Evolutionary conservation across 2,888 invertebrate genomes (phyloP).

Genomic region (Didymodactylos carnosus): DNA sequence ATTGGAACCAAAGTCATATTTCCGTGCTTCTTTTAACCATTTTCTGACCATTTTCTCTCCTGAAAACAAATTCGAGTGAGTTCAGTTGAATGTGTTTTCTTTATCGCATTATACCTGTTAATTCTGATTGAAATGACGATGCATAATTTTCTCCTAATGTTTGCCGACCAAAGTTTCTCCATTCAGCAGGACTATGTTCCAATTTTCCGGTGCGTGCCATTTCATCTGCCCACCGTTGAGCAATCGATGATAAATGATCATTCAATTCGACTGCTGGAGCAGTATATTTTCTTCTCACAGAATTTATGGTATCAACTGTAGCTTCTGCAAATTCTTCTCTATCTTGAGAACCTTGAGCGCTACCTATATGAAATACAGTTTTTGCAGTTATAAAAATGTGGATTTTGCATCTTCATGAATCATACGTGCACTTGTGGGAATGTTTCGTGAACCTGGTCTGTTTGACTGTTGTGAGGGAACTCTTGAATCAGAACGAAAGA

Average conservation of each 20-base stretch:
- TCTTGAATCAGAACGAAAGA: background rate
- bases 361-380: background rate
- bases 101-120: background rate
- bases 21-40: conserved; percentile 6
- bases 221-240: conserved; percentile 11
- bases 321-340: background rate
- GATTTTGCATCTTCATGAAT: background rate
- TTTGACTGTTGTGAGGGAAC: background rate
- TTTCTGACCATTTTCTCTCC: conserved; percentile 10
- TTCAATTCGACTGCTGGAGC: background rate
- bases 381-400: background rate
- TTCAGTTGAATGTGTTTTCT: background rate
- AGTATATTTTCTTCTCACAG: background rate
- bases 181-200: conserved; percentile 10
- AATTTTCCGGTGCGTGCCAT: conserved; percentile 8
- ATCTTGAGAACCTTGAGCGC: background rate
- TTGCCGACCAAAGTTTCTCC: conserved; percentile 1
- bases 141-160: conserved; percentile 6
- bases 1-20: conserved; percentile 1
- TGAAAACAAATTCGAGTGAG: background rate
- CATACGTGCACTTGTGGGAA: too few relatives aligned
- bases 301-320: background rate
- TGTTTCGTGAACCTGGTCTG: too few relatives aligned
- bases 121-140: background rate
- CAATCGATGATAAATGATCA: conserved; percentile 4